Evolutionary conservation across 2,888 invertebrate genomes (phyloP).

Genomic region (Eupithecia subfuscata): DNA sequence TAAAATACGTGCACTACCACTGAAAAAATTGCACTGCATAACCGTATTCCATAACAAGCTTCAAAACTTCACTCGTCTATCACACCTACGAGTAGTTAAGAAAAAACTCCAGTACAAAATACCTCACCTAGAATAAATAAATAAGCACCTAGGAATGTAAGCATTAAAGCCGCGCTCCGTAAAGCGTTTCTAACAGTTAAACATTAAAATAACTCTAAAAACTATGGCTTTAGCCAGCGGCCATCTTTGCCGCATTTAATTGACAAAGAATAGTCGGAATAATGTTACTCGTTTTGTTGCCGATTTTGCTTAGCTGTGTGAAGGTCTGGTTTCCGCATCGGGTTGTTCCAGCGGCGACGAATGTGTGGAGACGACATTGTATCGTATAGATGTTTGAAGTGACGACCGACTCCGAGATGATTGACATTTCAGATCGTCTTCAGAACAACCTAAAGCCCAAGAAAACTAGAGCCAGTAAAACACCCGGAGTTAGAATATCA

Average conservation of each 20-base stretch:
- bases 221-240: slow-evolving; percentile 51
- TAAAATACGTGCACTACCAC: too few species aligned
- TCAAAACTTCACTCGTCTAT: background rate
- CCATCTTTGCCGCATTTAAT: slow-evolving; percentile 72
- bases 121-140: background rate
- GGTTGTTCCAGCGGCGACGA: slow-evolving; percentile 33
- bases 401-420: background rate
- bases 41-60: background rate
- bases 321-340: slow-evolving; percentile 65
- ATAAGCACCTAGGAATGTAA: slow-evolving; percentile 25
- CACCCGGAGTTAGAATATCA: background rate
- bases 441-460: background rate
- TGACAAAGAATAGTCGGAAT: slow-evolving; percentile 69
- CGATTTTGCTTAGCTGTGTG: slow-evolving; percentile 34
- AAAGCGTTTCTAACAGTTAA: slow-evolving; percentile 56
- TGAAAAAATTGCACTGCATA: background rate
- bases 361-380: slow-evolving; percentile 27
- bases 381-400: background rate
- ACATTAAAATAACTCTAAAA: slow-evolving; percentile 63
- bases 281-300: slow-evolving; percentile 55
- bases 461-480: background rate
- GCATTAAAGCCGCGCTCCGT: slow-evolving; percentile 46
- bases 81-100: background rate
- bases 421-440: background rate
- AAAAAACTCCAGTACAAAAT: background rate